Conservation (phyloP, 1,140 invertebrate species). For the Aphidius ervi region DNA sequence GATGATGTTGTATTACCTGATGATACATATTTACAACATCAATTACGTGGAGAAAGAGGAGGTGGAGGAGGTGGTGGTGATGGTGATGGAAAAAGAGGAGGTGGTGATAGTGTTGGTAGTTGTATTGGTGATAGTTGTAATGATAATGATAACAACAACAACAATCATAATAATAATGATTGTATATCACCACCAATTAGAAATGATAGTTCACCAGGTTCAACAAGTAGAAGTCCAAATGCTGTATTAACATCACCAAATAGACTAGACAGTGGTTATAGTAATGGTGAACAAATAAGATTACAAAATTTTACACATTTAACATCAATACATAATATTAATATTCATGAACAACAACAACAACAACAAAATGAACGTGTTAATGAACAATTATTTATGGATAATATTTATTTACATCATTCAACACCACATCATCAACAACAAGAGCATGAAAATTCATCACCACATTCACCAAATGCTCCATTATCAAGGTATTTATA, state of each 20-base stretch:
- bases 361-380: slow-evolving; percentile 37
- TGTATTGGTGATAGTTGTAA: no score
- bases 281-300: slow-evolving; percentile 39
- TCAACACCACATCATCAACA: slow-evolving; percentile 39
- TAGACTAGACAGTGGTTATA: slow-evolving; percentile 37
- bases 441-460: slow-evolving; percentile 29
- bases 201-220: slow-evolving; percentile 44
- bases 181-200: slow-evolving; percentile 37
- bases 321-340: slow-evolving; percentile 41
- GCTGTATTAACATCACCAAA: slow-evolving; percentile 36
- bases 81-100: background rate
- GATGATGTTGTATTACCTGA: slow-evolving; percentile 42
- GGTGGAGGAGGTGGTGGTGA: background rate
- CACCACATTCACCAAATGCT: slow-evolving; percentile 41
- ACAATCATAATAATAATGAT: background rate
- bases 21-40: slow-evolving; percentile 41
- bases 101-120: no score
- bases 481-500: slow-evolving; percentile 38
- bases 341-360: slow-evolving; percentile 34
- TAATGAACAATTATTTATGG: slow-evolving; percentile 42
- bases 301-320: slow-evolving; percentile 46
- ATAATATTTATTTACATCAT: slow-evolving; percentile 39
- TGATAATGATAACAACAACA: no score
- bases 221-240: slow-evolving; percentile 43
- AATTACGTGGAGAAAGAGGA: slow-evolving; percentile 1